phyloP scores from a whole-genome alignment of 2,113 vertebrate species.

The Nyctibius bracteatus region DNA sequence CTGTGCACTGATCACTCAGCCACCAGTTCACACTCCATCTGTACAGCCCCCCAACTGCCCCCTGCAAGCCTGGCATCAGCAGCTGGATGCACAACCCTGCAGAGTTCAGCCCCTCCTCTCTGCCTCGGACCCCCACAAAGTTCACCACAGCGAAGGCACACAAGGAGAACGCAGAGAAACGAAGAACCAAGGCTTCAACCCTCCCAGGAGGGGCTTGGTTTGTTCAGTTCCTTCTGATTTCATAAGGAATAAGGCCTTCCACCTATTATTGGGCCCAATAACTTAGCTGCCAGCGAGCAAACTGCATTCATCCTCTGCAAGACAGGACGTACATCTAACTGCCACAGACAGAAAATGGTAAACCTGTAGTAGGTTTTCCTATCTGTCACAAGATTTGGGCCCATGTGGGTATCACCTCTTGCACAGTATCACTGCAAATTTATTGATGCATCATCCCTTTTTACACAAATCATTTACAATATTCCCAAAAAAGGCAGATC shows the following conservation, averaged over 20 bases:
- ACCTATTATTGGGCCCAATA: accelerated
- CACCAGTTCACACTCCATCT: neutral
- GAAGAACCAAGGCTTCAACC: neutral
- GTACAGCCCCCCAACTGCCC: neutral
- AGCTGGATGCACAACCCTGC: neutral
- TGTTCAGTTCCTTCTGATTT: neutral
- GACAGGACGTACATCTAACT: neutral
- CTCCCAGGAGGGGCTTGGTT: neutral
- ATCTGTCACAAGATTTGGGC: neutral
- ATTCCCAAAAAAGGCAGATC: neutral
- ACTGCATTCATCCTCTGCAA: neutral
- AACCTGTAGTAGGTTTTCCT: neutral
- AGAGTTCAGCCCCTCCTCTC: neutral
- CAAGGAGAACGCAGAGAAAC: neutral
- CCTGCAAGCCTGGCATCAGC: neutral
- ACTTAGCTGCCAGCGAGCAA: accelerated
- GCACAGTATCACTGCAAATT: accelerated
- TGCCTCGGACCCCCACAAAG: accelerated
- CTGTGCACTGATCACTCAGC: neutral
- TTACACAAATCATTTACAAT: accelerated
- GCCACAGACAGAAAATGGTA: accelerated
- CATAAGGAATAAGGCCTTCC: neutral
- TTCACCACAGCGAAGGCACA: accelerated
- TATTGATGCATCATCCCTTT: neutral
- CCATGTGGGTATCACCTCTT: accelerated